These are phyloP conservation scores for Mastacembelus armatus DNA, from an alignment of 2,797 vertebrate genomes.

Conservation along the genomic window DNA sequence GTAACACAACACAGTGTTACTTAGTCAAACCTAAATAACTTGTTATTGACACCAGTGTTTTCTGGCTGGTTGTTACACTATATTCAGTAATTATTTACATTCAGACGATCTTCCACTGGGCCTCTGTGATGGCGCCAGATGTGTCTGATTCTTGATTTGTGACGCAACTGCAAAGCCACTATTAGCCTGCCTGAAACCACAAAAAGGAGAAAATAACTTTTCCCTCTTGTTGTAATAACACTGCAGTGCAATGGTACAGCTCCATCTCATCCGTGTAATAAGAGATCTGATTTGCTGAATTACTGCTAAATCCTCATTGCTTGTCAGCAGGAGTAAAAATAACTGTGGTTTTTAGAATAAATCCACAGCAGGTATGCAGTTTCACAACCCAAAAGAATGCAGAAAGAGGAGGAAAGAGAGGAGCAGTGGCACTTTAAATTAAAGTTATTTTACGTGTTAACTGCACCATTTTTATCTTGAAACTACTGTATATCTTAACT, in stretches of 20 bases:
- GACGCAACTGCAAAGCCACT: conserved; percentile 66
- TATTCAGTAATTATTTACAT: conserved; percentile 63
- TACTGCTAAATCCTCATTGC: conserved; percentile 64
- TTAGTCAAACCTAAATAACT: conserved; percentile 45
- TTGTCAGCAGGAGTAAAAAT: conserved; percentile 77
- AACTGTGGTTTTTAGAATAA: conserved; percentile 66
- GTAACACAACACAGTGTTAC: conserved; percentile 48
- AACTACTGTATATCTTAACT: conserved; percentile 12
- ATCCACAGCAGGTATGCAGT: conserved; percentile 63
- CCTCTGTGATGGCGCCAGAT: conserved; percentile 66
- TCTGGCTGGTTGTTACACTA: conserved; percentile 19
- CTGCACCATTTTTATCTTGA: background rate
- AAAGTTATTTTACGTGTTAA: conserved; percentile 17
- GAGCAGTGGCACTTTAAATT: conserved; percentile 24
- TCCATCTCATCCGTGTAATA: conserved; percentile 68
- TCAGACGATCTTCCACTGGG: conserved; percentile 47
- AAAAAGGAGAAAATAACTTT: conserved; percentile 62
- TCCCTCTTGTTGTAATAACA: conserved; percentile 67
- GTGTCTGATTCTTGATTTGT: conserved; percentile 68
- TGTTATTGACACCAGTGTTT: conserved; percentile 16
- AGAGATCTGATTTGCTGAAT: conserved; percentile 72
- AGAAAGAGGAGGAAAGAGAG: background rate
- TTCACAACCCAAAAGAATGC: conserved; percentile 54
- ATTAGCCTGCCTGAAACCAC: conserved; percentile 75
- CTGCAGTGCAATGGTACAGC: conserved; percentile 38